These are phyloP conservation scores for Ichneumoninae sp. DNA, from an alignment of 2,888 invertebrate species.

Conservation along the genomic window DNA sequence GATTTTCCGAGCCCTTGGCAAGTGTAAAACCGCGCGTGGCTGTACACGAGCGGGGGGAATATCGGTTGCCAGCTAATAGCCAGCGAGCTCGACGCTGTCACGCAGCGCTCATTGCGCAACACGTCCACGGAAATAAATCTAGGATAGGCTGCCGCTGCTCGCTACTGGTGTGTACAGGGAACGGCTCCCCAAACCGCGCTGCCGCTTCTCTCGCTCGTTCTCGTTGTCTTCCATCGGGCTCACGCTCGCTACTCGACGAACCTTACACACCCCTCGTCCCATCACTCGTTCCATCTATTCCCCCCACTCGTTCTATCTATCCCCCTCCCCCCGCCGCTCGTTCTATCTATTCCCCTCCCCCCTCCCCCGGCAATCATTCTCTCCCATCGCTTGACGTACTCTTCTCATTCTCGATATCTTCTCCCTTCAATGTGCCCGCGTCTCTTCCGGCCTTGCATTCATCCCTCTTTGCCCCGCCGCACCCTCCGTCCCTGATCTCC, in stretches of 20 bases:
- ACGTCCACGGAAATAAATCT: constrained; percentile 80
- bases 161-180: constrained; percentile 25
- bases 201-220: constrained; percentile 30
- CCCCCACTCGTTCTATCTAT: background rate
- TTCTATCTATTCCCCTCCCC: background rate
- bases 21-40: constrained; percentile 63
- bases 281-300: background rate
- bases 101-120: constrained; percentile 76
- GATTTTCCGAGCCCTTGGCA: constrained; percentile 60
- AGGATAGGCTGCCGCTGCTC: constrained; percentile 77
- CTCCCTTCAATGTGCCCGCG: constrained; percentile 34
- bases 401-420: constrained; percentile 16
- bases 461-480: constrained; percentile 56
- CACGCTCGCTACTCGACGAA: constrained; percentile 1
- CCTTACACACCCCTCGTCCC: constrained; percentile 19
- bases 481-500: constrained; percentile 56
- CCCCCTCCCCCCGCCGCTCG: background rate
- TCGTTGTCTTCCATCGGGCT: constrained; percentile 16
- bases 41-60: constrained; percentile 18
- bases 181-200: constrained; percentile 28
- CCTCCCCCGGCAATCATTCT: background rate
- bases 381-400: constrained; percentile 16
- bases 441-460: constrained; percentile 67
- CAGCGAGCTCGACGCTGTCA: constrained; percentile 58
- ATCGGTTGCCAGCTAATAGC: constrained; percentile 62